These are phyloP conservation scores for Pecten maximus DNA, from an alignment of 2,888 invertebrate genomes.

Conservation along the genomic window DNA sequence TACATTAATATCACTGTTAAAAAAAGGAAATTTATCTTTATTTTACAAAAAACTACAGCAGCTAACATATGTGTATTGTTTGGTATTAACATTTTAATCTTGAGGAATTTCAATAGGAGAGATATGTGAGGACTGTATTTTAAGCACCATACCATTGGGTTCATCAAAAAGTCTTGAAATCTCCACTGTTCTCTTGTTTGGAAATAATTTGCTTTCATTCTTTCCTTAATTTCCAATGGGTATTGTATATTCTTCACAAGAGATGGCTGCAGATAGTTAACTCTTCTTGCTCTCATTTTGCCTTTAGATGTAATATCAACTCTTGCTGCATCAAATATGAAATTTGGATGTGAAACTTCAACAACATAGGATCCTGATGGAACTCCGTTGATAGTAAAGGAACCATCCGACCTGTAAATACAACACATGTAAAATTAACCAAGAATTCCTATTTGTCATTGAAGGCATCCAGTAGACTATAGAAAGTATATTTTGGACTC, in stretches of 20 bases:
- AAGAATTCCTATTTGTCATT: background rate
- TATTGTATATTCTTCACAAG: constrained; percentile 91
- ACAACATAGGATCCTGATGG: constrained; percentile 90
- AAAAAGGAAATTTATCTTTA: too few species aligned
- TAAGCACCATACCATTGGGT: constrained; percentile 92
- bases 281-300: constrained; percentile 96
- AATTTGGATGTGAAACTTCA: constrained; percentile 95
- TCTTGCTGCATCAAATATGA: constrained; percentile 95
- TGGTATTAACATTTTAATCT: too few species aligned
- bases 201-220: constrained; percentile 89
- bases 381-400: constrained; percentile 91
- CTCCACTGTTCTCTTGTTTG: constrained; percentile 98
- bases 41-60: too few species aligned
- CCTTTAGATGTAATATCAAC: constrained; percentile 99
- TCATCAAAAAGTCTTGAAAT: constrained; percentile 96
- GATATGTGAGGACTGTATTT: too few species aligned
- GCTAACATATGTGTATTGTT: too few species aligned
- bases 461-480: too few species aligned
- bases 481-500: too few species aligned
- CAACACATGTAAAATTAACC: background rate
- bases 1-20: too few species aligned
- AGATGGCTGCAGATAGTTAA: constrained; percentile 96
- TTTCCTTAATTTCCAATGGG: constrained; percentile 93
- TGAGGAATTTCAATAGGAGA: too few species aligned
- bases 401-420: constrained; percentile 91